Base-by-base conservation (phyloP, 2,113 vertebrate species). In the Alligator sinensis region DNA sequence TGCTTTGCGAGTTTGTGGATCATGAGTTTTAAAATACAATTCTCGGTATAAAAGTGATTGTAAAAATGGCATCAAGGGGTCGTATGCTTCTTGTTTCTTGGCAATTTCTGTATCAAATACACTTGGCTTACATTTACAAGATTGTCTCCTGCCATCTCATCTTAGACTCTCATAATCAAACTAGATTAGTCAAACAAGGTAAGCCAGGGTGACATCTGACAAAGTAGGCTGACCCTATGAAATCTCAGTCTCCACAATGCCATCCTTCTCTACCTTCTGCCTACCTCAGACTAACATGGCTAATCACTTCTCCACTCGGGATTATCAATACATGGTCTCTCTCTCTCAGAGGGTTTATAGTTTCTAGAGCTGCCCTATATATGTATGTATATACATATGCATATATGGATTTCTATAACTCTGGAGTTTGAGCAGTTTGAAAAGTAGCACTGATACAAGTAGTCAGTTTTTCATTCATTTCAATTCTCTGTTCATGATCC, bases 101-200 rank as follows among this genome's bases (percentile, higher is more conserved):
- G 14, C 64, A 70, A 21, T 61, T 62, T 5, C 22, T 24, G 1
- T 11, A 77, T 18, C 21, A 80, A 88, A 25, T n/a, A 3, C 12
- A 34, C 28, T 63, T 0, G 0, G 18, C 5, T 34, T 59, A 3
- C 11, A 4, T 74, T 11, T 21, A 2, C 38, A 15, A 81, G 11
- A 18, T 9, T 28, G 12, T 4, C 17, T 34, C 3, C 19, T 66
- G 77, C 5, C 54, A 70, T 4, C 7, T 61, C 2, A 84, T 34
- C n/a, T 9, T 9, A 76, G 9, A 4, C 16, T 47, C 7, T 47
- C 47, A 47, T 47, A 47, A 8, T 47, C 47, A 47, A 47, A 47
- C 47, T 9, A 47, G 47, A 47, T 47, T 47, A 47, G 47, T 47
- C 8, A 47, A 47, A 47, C 47, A 47, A 47, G 47, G 47, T 47